These are phyloP conservation scores for Diachasmimorpha longicaudata DNA, from an alignment of 1,140 invertebrate species.

Conservation along the genomic window DNA sequence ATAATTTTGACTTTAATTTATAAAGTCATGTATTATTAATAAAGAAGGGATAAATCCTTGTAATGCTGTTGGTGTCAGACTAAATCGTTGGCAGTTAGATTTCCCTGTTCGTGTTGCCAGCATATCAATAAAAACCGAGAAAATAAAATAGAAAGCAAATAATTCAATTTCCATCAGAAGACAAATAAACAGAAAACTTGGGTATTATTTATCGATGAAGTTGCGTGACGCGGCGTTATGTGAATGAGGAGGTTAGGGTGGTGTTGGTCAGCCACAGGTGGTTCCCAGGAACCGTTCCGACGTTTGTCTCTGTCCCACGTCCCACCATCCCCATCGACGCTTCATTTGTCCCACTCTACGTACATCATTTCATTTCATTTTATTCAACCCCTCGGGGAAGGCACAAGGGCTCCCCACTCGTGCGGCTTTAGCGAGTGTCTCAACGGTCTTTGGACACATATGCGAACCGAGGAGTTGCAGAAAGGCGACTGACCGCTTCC, in stretches of 20 bases:
- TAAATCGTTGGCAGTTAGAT: background rate
- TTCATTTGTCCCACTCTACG: conserved; percentile 3
- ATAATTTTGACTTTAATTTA: no score
- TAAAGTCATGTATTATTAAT: no score
- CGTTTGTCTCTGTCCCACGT: conserved; percentile 1
- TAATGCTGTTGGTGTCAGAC: no score
- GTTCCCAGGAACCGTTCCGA: conserved; percentile 28
- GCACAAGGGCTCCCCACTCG: background rate
- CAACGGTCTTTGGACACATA: conserved; percentile 12
- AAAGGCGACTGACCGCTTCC: conserved; percentile 20
- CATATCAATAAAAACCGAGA: background rate
- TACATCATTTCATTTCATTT: background rate
- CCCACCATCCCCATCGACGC: background rate
- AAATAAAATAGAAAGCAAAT: background rate
- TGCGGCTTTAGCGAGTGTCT: background rate
- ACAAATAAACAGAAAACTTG: background rate
- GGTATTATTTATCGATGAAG: conserved; percentile 37
- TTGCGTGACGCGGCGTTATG: conserved; percentile 30
- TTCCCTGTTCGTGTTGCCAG: background rate
- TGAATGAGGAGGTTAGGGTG: conserved; percentile 23
- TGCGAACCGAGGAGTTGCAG: background rate
- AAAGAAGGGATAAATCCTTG: no score
- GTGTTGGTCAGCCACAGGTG: conserved; percentile 35
- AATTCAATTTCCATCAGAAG: background rate
- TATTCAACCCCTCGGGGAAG: background rate